A percentile compares a stretch with the other conserved stretches of the same genome.
phyloP scores from a whole-genome alignment of 2,797 vertebrate genomes.

The Eulemur mongoz region DNA sequence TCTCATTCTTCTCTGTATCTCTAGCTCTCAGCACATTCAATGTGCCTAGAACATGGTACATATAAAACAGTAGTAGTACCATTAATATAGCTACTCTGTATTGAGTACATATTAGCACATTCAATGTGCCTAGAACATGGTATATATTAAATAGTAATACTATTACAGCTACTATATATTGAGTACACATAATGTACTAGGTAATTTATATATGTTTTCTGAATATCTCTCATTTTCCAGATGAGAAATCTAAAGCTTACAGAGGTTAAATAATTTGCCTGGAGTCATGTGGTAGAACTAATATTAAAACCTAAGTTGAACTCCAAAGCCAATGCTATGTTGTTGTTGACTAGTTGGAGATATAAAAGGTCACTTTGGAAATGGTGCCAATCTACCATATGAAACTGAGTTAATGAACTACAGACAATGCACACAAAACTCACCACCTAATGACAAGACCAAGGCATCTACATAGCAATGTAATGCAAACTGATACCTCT shows the following conservation, averaged over 20 bases:
- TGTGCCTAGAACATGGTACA: not conserved
- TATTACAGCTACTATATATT: not conserved
- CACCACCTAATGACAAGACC: not conserved
- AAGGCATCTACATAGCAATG: not conserved
- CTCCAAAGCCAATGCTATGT: not conserved
- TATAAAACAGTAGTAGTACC: not conserved
- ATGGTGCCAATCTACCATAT: not conserved
- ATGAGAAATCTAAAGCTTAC: not conserved
- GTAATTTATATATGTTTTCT: not conserved
- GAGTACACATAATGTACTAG: not conserved
- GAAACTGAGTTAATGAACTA: constrained; percentile 30
- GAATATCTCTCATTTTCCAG: not conserved
- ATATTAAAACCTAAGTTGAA: not conserved
- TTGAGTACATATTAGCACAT: not conserved
- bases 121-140: not conserved
- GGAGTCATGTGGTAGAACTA: not conserved
- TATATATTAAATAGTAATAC: not conserved
- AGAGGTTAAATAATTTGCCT: not conserved
- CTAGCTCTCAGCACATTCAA: not conserved
- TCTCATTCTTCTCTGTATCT: not conserved
- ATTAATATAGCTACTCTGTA: not conserved
- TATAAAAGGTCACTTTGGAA: constrained; percentile 44
- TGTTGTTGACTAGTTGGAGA: not conserved
- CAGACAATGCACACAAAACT: not conserved
- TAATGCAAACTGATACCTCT: not conserved